Percentiles rank a stretch among this genome's conserved stretches.
Evolutionary conservation across 2,888 invertebrate species (phyloP).

Genomic region (Laspeyria flexula): DNA sequence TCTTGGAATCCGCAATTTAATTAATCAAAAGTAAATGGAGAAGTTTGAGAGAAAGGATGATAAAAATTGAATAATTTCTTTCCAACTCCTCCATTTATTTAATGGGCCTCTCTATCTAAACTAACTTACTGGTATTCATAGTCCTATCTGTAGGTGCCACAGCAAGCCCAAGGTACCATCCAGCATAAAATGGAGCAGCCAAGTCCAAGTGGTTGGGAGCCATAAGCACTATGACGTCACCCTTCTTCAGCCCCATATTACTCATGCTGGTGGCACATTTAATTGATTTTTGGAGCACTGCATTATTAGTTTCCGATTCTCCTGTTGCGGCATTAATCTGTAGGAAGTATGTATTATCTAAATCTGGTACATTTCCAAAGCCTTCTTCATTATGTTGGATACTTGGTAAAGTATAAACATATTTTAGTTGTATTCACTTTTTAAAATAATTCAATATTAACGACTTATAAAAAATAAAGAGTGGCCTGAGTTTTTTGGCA

Average conservation of each 20-base stretch:
- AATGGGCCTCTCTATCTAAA: no score
- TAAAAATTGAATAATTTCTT: no score
- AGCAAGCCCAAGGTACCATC: constrained; percentile 66
- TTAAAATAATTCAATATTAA: no score
- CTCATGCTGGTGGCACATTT: constrained; percentile 67
- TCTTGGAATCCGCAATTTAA: no score
- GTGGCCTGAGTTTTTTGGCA: no score
- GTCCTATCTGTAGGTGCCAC: constrained; percentile 47
- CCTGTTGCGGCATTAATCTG: constrained; percentile 72
- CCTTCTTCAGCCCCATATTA: constrained; percentile 58
- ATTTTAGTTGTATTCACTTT: no score
- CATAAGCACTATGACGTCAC: constrained; percentile 74
- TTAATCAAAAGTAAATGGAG: no score
- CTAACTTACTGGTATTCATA: constrained; percentile 23
- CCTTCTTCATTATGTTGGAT: not conserved
- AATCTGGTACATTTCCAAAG: not conserved
- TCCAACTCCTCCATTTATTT: no score
- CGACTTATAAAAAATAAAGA: no score
- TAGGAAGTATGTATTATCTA: not conserved
- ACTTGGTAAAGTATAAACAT: no score
- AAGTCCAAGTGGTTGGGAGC: constrained; percentile 71
- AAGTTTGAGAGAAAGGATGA: no score
- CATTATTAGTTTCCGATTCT: constrained; percentile 67
- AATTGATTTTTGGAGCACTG: constrained; percentile 63
- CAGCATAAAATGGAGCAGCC: constrained; percentile 74